These are phyloP conservation scores for Halocynthia roretzi DNA, from an alignment of 23 tunicate species.

Conservation along the genomic window DNA sequence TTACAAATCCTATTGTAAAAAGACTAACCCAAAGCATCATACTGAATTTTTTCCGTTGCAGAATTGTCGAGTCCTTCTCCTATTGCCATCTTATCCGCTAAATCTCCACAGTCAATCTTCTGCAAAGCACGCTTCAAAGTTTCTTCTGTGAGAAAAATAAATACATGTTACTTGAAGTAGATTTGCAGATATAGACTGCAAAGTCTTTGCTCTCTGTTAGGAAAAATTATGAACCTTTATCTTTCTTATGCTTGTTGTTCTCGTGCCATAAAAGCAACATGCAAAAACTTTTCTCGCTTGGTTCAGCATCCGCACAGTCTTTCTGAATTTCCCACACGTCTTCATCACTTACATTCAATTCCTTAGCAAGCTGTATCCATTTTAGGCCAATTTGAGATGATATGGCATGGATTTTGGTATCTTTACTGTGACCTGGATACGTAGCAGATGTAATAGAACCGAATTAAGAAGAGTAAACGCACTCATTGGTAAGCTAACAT, in stretches of 20 bases:
- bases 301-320: constrained; percentile 39
- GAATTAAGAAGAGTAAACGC: too few species aligned
- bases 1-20: background rate
- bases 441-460: too few species aligned
- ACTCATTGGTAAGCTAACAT: too few species aligned
- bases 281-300: constrained; percentile 43
- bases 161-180: background rate
- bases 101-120: constrained; percentile 9
- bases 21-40: constrained; percentile 12
- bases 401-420: constrained; percentile 14
- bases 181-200: background rate
- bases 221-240: background rate
- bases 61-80: background rate
- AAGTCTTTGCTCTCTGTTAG: background rate
- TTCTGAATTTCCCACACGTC: constrained; percentile 78
- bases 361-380: constrained; percentile 79
- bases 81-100: background rate
- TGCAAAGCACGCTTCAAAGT: background rate
- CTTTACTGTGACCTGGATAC: too few species aligned
- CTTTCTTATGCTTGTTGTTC: constrained; percentile 21
- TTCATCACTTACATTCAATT: constrained; percentile 48
- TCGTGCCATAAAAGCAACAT: constrained; percentile 68
- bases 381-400: constrained; percentile 67
- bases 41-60: background rate
- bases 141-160: background rate